Conservation (phyloP, 2,797 vertebrate species). For the Distichodus sexfasciatus region DNA sequence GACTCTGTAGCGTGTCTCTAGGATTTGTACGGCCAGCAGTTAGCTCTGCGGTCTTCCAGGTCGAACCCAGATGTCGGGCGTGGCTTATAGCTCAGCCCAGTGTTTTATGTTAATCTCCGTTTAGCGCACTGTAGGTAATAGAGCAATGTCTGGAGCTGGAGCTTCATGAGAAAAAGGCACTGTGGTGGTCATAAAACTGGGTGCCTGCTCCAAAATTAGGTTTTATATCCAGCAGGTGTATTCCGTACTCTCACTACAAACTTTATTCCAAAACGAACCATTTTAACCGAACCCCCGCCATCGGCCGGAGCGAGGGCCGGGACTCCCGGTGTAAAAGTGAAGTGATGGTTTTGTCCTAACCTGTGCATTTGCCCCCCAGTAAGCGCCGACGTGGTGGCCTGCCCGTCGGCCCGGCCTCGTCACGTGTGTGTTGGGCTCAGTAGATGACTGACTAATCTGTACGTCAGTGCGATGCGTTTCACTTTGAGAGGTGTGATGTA, state of each 20-base stretch:
- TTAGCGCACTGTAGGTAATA: constrained; percentile 58
- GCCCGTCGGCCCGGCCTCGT: constrained; percentile 17
- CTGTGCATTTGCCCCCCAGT: constrained; percentile 42
- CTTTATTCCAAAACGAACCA: not conserved
- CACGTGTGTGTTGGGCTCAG: constrained; percentile 54
- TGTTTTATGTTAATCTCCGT: constrained; percentile 65
- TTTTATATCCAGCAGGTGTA: not conserved
- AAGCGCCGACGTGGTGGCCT: constrained; percentile 17
- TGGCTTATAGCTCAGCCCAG: constrained; percentile 64
- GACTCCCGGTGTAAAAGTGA: constrained; percentile 5
- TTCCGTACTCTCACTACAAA: not conserved
- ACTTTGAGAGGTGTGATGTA: constrained; percentile 58
- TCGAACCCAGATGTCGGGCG: constrained; percentile 69
- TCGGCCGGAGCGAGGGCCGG: not conserved
- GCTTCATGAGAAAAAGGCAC: not conserved
- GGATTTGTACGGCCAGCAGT: not conserved
- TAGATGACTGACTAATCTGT: constrained; percentile 58
- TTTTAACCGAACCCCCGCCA: too few species aligned
- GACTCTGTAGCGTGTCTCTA: constrained; percentile 1
- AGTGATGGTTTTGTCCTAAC: constrained; percentile 41
- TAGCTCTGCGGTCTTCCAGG: constrained; percentile 26
- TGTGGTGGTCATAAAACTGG: constrained; percentile 7
- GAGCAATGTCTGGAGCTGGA: constrained; percentile 23
- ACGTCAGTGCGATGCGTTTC: constrained; percentile 56
- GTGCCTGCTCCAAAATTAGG: not conserved